Evolutionary conservation across 2,797 vertebrate genomes (phyloP), one percentile per base, ranked within the genome.

Genomic region (Balearica regulorum): DNA sequence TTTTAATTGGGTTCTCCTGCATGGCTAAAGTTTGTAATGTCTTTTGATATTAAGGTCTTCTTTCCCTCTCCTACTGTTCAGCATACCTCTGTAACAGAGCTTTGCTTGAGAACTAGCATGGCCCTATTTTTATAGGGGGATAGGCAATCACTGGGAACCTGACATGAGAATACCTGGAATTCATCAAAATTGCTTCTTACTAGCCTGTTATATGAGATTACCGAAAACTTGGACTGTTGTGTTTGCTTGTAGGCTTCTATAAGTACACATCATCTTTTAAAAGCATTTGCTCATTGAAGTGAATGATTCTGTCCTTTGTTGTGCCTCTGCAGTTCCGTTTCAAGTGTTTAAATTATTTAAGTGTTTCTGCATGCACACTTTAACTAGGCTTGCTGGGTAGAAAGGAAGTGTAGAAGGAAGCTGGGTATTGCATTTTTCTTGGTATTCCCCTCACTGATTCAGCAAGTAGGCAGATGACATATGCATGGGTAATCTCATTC

Each of bases 331-430:
- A 53, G 61, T 69, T 90, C 39, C 2, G 1, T 68, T 94, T 77
- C 64, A 72, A 69, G 46, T n/a, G 58, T 57, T 92, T 94, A 66
- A 94, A 93, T 96, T 89, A 89, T 94, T 94, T 78, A 65, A 53
- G 46, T 79, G 24, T 89, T 91, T 91, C 46, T 0, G 0, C 39
- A 26, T 66, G 62, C 33, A 58, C 33, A 15, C 26, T 93, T 81
- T 83, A 20, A 77, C n/a, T 64, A 16, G 35, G 46, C 31, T 90
- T 89, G 35, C 48, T 86, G 53, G 44, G 4, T 81, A 46, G 43
- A 70, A 86, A 78, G 21, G 8, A 9, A 16, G 20, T 65, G n/a
- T 71, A 66, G 57, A 78, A 64, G 13, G 64, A 49, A 75, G 25
- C 46, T 77, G 3, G 5, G 8, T 77, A 5, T 58, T 73, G 48